These are phyloP conservation scores for Coelinius sp. DNA, from an alignment of 2,888 invertebrate genomes.

Conservation along the genomic window DNA sequence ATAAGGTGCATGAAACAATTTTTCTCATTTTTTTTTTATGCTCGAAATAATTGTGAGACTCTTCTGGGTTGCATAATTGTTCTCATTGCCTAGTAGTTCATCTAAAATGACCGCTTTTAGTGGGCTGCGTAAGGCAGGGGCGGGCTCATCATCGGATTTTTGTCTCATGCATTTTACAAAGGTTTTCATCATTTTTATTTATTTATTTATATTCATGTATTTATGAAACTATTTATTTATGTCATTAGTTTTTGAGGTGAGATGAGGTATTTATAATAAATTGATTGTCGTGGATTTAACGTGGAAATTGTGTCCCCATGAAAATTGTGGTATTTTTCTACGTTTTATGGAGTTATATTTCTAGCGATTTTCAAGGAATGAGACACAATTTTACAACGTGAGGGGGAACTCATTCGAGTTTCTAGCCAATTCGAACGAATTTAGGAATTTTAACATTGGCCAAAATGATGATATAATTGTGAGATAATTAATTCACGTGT, in stretches of 20 bases:
- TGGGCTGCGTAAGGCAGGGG: conserved; percentile 61
- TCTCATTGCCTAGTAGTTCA: conserved; percentile 60
- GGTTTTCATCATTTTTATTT: conserved; percentile 20
- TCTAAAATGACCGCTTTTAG: conserved; percentile 68
- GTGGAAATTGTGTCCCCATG: not conserved
- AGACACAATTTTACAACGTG: conserved; percentile 23
- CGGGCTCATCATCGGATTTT: conserved; percentile 51
- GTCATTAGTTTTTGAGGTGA: conserved; percentile 3
- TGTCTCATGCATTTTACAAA: conserved; percentile 36
- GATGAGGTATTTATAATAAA: not conserved
- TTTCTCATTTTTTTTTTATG: conserved; percentile 40
- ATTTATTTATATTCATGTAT: conserved; percentile 23
- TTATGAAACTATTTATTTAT: conserved; percentile 28
- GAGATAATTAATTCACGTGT: not conserved
- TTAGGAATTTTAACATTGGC: conserved; percentile 31
- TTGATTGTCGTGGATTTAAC: conserved; percentile 3
- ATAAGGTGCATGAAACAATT: conserved; percentile 14
- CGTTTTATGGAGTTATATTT: conserved; percentile 57
- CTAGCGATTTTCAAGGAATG: not conserved
- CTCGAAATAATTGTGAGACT: conserved; percentile 59
- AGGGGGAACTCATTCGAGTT: conserved; percentile 19
- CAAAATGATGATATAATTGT: conserved; percentile 8
- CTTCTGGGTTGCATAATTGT: conserved; percentile 56
- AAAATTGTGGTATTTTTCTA: conserved; percentile 55
- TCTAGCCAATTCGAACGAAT: conserved; percentile 32